Percentiles rank a stretch among this genome's conserved stretches.
phyloP scores from a whole-genome alignment of 2,888 invertebrate genomes.

The Caenorhabditis wallacei region DNA sequence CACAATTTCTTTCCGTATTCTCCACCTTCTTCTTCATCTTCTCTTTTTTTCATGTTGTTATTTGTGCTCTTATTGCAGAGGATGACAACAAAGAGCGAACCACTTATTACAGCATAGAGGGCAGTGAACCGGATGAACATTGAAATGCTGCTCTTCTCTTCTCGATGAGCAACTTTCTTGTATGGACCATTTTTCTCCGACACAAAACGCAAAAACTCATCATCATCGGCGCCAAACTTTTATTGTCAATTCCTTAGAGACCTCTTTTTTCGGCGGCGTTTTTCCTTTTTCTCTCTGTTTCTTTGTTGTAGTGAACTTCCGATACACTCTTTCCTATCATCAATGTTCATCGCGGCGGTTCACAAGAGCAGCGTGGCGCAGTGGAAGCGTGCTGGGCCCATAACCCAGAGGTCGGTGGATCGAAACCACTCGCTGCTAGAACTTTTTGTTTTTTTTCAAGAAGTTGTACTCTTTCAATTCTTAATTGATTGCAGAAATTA shows the following conservation, averaged over 20 bases:
- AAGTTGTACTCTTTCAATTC: too few relatives aligned
- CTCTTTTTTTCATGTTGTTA: constrained; percentile 15
- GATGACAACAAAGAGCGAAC: constrained; percentile 40
- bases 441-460: constrained; percentile 12
- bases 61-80: constrained; percentile 35
- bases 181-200: constrained; percentile 34
- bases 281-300: background rate
- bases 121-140: constrained; percentile 59
- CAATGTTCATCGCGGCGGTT: constrained; percentile 94
- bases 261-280: background rate
- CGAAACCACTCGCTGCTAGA: constrained; percentile 83
- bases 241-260: constrained; percentile 44
- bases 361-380: constrained; percentile 89
- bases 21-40: constrained; percentile 19
- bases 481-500: constrained; percentile 84
- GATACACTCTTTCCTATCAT: constrained; percentile 85
- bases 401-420: constrained; percentile 92
- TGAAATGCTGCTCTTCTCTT: constrained; percentile 27
- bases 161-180: constrained; percentile 34
- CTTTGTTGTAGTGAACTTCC: background rate
- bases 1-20: constrained; percentile 22
- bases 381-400: constrained; percentile 91
- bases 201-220: constrained; percentile 42
- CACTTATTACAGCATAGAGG: constrained; percentile 50
- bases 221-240: constrained; percentile 35